Evolutionary conservation across 2,113 vertebrate genomes (phyloP).

Genomic region (Suncus etruscus): DNA sequence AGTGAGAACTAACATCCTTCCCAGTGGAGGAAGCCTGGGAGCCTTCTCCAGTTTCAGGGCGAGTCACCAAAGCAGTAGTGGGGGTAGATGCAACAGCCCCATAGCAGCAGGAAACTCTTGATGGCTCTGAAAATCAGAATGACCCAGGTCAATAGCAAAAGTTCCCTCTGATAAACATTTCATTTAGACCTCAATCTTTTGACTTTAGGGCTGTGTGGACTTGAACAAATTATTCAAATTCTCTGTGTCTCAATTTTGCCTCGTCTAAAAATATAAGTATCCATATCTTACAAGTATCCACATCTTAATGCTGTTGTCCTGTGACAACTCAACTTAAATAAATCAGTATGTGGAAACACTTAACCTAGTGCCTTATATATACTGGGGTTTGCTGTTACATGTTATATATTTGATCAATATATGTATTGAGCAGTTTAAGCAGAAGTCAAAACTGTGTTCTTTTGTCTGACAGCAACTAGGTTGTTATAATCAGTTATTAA

Average conservation of each 20-base stretch:
- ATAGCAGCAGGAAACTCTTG: not conserved
- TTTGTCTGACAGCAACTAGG: not conserved
- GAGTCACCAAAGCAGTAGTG: not conserved
- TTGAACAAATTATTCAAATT: not conserved
- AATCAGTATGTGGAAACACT: not conserved
- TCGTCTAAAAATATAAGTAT: not conserved
- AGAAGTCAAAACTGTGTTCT: not conserved
- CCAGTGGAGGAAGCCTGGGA: not conserved
- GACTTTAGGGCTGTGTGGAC: not conserved
- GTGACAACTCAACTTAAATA: not conserved
- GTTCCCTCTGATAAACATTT: not conserved
- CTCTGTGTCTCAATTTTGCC: not conserved
- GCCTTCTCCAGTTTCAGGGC: not conserved
- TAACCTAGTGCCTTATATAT: not conserved
- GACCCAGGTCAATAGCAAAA: not conserved
- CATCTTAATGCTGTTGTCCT: not conserved
- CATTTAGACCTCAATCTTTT: not conserved
- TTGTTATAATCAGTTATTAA: not conserved
- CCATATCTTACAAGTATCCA: not conserved
- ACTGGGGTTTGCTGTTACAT: not conserved
- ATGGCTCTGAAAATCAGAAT: not conserved
- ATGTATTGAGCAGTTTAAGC: not conserved
- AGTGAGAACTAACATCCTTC: constrained; percentile 59
- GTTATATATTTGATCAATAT: too few species aligned
- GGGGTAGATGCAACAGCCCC: not conserved